Evolutionary conservation across 2,888 invertebrate genomes (phyloP).

Genomic region (Drosophila macrospina): DNA sequence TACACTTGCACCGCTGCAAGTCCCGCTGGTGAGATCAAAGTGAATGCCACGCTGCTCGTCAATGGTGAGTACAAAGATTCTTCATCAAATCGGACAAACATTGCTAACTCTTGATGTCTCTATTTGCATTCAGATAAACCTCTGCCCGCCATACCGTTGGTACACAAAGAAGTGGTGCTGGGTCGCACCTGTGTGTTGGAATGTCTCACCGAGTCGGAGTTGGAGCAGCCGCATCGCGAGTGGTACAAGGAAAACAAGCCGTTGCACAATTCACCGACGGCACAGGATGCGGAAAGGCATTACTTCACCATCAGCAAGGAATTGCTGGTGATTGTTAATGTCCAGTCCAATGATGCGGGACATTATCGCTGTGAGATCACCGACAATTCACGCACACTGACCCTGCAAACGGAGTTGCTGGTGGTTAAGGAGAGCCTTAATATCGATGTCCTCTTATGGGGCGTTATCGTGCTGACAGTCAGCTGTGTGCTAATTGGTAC

Average conservation of each 20-base stretch:
- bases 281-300: slow-evolving; percentile 88
- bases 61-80: slow-evolving; percentile 73
- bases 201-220: slow-evolving; percentile 88
- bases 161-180: slow-evolving; percentile 90
- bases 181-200: slow-evolving; percentile 95
- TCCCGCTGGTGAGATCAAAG: slow-evolving; percentile 93
- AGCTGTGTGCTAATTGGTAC: slow-evolving; percentile 97
- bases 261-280: slow-evolving; percentile 86
- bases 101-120: not conserved
- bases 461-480: slow-evolving; percentile 95
- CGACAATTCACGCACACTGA: slow-evolving; percentile 86
- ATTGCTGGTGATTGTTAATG: slow-evolving; percentile 93
- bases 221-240: slow-evolving; percentile 84
- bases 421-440: slow-evolving; percentile 78
- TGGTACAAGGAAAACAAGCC: slow-evolving; percentile 94
- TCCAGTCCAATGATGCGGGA: slow-evolving; percentile 92
- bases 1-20: slow-evolving; percentile 98
- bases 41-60: slow-evolving; percentile 94
- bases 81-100: too few relatives aligned
- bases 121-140: slow-evolving; percentile 89
- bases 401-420: slow-evolving; percentile 75
- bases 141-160: slow-evolving; percentile 90
- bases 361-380: slow-evolving; percentile 95
- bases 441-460: slow-evolving; percentile 87
- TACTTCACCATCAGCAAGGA: slow-evolving; percentile 95